phyloP scores from a whole-genome alignment of 2,797 vertebrate species.

The Lacerta agilis region DNA sequence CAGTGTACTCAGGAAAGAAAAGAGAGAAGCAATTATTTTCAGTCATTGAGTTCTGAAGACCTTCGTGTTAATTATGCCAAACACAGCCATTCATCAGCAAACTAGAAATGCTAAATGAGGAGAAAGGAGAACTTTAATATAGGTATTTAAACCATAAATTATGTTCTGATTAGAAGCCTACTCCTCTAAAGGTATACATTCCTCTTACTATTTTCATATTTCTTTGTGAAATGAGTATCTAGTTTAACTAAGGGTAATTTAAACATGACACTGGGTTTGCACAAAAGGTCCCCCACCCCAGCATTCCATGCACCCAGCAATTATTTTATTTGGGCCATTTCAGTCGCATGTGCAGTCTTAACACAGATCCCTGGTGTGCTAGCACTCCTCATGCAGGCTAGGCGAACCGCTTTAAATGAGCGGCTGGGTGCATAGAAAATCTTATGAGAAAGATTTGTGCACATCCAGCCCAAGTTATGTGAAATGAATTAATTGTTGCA shows the following conservation, averaged over 20 bases:
- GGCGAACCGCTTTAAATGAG: not conserved
- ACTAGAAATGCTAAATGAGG: constrained; percentile 76
- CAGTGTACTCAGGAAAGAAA: constrained; percentile 84
- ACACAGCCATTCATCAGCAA: constrained; percentile 85
- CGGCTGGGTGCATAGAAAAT: not conserved
- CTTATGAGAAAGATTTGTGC: not conserved
- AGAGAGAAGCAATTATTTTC: constrained; percentile 92
- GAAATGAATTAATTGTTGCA: constrained; percentile 14
- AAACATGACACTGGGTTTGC: not conserved
- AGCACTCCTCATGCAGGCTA: not conserved
- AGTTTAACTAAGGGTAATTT: constrained; percentile 16
- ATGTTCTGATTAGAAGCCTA: constrained; percentile 59
- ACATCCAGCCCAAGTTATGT: constrained; percentile 23
- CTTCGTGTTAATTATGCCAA: constrained; percentile 89
- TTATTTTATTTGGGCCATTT: not conserved
- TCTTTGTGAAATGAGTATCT: not conserved
- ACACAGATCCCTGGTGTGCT: not conserved
- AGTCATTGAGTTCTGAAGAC: constrained; percentile 87
- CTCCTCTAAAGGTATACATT: constrained; percentile 50
- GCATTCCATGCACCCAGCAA: not conserved
- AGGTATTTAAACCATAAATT: constrained; percentile 68
- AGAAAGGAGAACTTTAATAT: constrained; percentile 55
- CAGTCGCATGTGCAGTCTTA: not conserved
- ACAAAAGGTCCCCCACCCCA: not conserved
- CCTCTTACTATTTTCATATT: constrained; percentile 46